A percentile compares a stretch with the other conserved stretches of the same genome.
Conservation (phyloP, 1,140 invertebrate species). For the Epicauta chinensis region DNA sequence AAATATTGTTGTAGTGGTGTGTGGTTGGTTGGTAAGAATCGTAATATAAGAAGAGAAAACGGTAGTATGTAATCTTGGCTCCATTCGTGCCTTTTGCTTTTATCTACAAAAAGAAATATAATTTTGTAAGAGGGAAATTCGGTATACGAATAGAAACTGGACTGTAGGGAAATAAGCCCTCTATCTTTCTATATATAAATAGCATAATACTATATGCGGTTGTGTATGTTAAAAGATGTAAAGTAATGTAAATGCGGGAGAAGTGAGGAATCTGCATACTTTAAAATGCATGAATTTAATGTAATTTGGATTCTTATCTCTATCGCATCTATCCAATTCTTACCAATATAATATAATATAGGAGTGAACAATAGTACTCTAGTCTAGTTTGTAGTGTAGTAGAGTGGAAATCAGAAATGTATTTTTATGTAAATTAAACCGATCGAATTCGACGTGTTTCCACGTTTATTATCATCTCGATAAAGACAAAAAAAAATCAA, state of each 20-base stretch:
- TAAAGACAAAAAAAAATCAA: no score
- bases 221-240: conserved; percentile 38
- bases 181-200: conserved; percentile 18
- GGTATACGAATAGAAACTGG: conserved; percentile 33
- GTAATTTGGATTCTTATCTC: conserved; percentile 31
- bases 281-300: conserved; percentile 40
- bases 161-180: conserved; percentile 36
- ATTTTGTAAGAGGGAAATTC: conserved; percentile 29
- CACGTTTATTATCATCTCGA: no score
- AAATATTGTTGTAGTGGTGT: no score
- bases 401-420: conserved; percentile 14
- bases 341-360: not conserved
- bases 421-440: conserved; percentile 12
- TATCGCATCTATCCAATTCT: conserved; percentile 4
- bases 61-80: conserved; percentile 8
- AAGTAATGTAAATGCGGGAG: conserved; percentile 31
- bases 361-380: no score
- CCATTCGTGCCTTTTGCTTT: conserved; percentile 26
- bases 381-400: no score
- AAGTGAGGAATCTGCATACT: conserved; percentile 36
- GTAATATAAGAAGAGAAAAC: conserved; percentile 10
- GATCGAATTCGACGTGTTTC: no score
- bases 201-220: conserved; percentile 1
- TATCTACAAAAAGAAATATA: conserved; percentile 33
- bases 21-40: conserved; percentile 13